These are phyloP conservation scores for Pelodiscus sinensis DNA, from an alignment of 2,113 vertebrate genomes.

Conservation along the genomic window DNA sequence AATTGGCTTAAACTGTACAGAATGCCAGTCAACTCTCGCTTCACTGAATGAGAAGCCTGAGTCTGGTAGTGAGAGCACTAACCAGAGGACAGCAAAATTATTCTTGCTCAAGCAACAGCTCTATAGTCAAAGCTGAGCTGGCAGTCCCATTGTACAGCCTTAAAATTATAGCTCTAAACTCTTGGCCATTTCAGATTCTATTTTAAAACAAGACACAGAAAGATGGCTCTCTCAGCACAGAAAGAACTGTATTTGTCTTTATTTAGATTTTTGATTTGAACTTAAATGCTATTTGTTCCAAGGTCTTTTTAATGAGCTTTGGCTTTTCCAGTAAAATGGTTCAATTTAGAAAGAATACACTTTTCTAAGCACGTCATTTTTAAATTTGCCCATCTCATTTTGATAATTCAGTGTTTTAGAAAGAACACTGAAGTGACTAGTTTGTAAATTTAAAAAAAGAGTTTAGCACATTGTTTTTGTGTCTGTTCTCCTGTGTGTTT, in stretches of 20 bases:
- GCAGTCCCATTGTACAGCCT: conserved; percentile 16
- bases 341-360: background rate
- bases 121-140: conserved; percentile 12
- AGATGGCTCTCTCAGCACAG: background rate
- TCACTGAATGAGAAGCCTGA: background rate
- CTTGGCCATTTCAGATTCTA: background rate
- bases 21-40: conserved; percentile 15
- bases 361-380: background rate
- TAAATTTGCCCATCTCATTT: background rate
- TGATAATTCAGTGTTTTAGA: background rate
- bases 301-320: background rate
- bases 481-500: background rate
- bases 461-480: background rate
- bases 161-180: conserved; percentile 23
- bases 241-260: background rate
- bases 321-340: background rate
- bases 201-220: background rate
- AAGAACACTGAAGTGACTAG: background rate
- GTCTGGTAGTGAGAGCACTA: background rate
- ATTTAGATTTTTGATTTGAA: background rate
- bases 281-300: background rate
- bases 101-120: background rate
- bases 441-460: background rate
- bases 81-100: background rate
- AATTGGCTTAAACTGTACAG: background rate